Evolutionary conservation across 2,888 invertebrate species (phyloP).

Genomic region (Bimastos eiseni): DNA sequence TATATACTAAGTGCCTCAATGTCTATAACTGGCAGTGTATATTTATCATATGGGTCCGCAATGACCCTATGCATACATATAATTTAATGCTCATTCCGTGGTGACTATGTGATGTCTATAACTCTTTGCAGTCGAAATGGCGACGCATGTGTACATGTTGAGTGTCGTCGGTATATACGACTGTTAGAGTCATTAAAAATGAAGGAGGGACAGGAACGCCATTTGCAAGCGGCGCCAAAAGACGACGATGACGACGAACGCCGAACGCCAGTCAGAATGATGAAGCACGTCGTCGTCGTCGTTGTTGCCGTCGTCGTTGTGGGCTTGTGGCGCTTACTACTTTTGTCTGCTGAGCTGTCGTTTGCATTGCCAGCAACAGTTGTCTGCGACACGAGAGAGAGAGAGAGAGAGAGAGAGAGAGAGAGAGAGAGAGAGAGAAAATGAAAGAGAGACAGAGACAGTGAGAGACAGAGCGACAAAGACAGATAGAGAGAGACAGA

Average conservation of each 20-base stretch:
- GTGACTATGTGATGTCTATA: neutral
- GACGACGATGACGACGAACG: too few relatives aligned
- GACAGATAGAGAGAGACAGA: too few relatives aligned
- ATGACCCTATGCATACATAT: too few relatives aligned
- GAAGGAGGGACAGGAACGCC: neutral
- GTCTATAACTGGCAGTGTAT: too few relatives aligned
- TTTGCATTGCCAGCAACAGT: neutral
- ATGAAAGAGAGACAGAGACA: too few relatives aligned
- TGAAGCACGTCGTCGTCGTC: neutral
- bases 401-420: too few relatives aligned
- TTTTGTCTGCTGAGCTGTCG: neutral
- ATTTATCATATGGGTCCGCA: too few relatives aligned
- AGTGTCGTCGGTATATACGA: neutral
- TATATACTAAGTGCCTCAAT: too few relatives aligned
- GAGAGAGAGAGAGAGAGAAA: too few relatives aligned
- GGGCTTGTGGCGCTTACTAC: neutral
- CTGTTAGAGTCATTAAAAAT: slow-evolving; percentile 8
- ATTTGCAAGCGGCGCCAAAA: neutral
- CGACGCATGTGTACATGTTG: neutral
- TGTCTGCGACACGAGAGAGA: neutral
- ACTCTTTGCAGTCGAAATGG: neutral
- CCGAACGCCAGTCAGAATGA: neutral
- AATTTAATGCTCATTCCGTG: too few relatives aligned
- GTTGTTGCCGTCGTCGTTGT: neutral
- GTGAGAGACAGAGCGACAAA: too few relatives aligned